Evolutionary conservation across 2,113 vertebrate genomes (phyloP), one percentile per base, ranked within the genome.

Genomic region (Bos indicus): DNA sequence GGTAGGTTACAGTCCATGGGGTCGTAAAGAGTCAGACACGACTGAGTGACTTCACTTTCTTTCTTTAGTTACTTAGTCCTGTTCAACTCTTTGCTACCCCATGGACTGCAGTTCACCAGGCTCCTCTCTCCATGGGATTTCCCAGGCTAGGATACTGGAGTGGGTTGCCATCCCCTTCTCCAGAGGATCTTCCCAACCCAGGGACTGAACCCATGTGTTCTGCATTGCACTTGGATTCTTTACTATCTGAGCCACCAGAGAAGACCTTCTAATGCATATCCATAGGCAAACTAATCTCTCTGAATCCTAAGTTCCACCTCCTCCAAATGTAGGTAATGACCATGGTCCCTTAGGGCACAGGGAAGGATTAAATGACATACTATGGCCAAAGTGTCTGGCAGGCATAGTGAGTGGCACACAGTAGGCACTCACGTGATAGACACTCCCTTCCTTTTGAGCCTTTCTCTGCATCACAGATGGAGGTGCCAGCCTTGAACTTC

Each of bases 371-470:
- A 5, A 33, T 3, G 64, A 78, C 57, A 12, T 2, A 1, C 7
- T 1, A 5, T 33, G 9, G 40, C 14, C 6, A 0, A 54, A 51
- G 52, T 5, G 15, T 51, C 52, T 30, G n/a, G 77, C 33, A 33
- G 28, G 64, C 14, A 28, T 2, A 1, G 21, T 8, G 23, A 56
- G 56, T 26, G n/a, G 48, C 82, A 36, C 36, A 19, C 3, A 33
- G 8, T 1, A 64, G 28, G 36, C 5, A 8, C 56, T 87, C 67
- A n/a, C 1, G 3, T 26, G 0, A 15, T 0, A 0, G 40, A 52
- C 8, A 11, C 25, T 54, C 36, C 67, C 51, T 43, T 51, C 23
- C 25, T 14, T 71, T 14, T 2, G 52, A 6, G 10, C 10, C 30
- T 40, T 25, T 57, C 67, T 43, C 28, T 67, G 33, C 17, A 14